Evolutionary conservation across 2,888 invertebrate species (phyloP).

Genomic region (Stenotaenia linearis): DNA sequence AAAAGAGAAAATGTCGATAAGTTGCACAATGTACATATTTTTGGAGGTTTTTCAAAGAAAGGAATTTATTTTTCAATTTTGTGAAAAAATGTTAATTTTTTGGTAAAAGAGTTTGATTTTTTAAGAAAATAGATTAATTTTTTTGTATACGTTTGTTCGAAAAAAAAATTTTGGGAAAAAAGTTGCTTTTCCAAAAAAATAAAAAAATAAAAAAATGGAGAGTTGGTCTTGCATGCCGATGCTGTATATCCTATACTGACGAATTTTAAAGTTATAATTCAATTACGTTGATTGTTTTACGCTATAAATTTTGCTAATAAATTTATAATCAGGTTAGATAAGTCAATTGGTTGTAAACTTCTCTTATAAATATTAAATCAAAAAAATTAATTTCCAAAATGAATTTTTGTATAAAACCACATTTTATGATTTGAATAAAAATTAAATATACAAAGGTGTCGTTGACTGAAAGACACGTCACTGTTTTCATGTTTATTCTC

Average conservation of each 20-base stretch:
- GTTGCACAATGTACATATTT: too few relatives aligned
- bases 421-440: not conserved
- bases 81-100: too few relatives aligned
- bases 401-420: not conserved
- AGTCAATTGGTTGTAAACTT: not conserved
- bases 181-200: too few relatives aligned
- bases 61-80: too few relatives aligned
- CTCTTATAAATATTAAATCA: not conserved
- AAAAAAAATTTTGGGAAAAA: too few relatives aligned
- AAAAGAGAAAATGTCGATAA: not conserved
- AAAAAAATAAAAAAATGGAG: too few relatives aligned
- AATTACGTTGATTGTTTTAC: not conserved
- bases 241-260: too few relatives aligned
- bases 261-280: not conserved
- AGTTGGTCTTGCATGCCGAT: too few relatives aligned
- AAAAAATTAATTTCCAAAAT: not conserved
- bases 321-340: not conserved
- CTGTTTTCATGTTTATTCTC: not conserved
- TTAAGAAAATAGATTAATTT: too few relatives aligned
- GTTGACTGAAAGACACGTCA: not conserved
- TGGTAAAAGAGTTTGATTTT: too few relatives aligned
- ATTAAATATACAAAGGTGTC: not conserved
- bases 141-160: too few relatives aligned
- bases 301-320: not conserved
- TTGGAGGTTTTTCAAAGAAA: too few relatives aligned